Base-by-base conservation (phyloP, 53 echinoderm and acorn worm species). In the Henricia sp. region DNA sequence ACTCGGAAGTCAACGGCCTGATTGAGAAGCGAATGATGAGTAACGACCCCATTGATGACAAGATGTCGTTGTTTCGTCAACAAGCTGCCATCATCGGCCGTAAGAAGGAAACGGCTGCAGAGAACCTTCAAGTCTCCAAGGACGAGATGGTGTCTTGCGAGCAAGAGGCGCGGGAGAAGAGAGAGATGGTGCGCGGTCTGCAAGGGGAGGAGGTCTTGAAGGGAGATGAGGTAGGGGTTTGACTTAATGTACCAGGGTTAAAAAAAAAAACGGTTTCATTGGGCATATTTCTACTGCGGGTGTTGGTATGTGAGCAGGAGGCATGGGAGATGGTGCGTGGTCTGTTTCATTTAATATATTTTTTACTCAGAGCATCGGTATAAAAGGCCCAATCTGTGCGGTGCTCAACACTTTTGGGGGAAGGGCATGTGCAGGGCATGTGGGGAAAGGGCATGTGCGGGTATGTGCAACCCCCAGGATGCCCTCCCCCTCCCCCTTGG, bases 21-120 rank as follows among this genome's bases (percentile, higher is more conserved):
- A 99, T 95, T n/a, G 99, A 99, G 85, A 99, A 99, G 84, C 88
- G 99, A 10, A 99, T 99, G 99, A 95, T 95, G 94, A 57, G 89
- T 52, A 99, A 92, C 46, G 93, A 99, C 68, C 99, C 99, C 25
- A 90, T 92, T 29, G 99, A 99, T 46, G 99, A 99, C 89, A 99
- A 99, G 76, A 91, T 99, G 53, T 95, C 95, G 16, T 90, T 99
- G 32, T 99, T 99, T 71, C 73, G 99, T 16, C 99, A 99, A 67
- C 99, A 99, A 71, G 99, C 99, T 12, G 90, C 94, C 51, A 99
- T 99, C 92, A 99, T 99, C 52, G 84, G 92, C n/a, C 74, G 99
- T 42, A 99, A 99, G 91, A 99, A 99, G 75, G 99, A 92, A 68
- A 90, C 89, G 10, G 92, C 94, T 14, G 99, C 99, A 0, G 99